These are phyloP conservation scores for Odontomyia ornata DNA, from an alignment of 2,888 invertebrate species.

Conservation along the genomic window DNA sequence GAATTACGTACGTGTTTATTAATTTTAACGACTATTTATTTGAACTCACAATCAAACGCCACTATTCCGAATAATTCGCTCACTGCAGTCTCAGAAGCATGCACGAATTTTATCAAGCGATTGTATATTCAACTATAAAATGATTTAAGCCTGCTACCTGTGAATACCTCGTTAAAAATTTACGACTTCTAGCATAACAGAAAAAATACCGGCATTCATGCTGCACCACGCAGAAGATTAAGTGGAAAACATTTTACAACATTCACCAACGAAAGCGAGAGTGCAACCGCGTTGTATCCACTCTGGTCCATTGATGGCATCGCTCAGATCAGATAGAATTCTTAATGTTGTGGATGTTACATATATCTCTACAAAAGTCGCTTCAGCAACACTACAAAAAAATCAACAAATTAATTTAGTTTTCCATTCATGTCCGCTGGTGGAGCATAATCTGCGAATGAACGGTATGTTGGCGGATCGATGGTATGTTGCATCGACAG, in stretches of 20 bases:
- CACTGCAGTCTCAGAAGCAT: too few species aligned
- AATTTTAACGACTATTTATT: too few species aligned
- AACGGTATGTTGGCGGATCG: background rate
- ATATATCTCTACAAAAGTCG: background rate
- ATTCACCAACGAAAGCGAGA: background rate
- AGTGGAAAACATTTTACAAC: background rate
- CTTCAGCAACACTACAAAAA: background rate
- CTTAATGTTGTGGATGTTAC: constrained; percentile 25
- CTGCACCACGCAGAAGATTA: background rate
- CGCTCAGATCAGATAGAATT: constrained; percentile 13
- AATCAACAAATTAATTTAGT: background rate
- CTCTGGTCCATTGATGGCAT: constrained; percentile 2
- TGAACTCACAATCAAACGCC: too few species aligned
- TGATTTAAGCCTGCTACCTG: background rate
- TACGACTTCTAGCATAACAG: background rate
- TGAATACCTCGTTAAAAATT: background rate
- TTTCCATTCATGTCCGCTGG: constrained; percentile 3
- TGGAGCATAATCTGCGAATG: too few species aligned
- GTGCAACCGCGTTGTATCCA: background rate
- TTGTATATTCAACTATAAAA: too few species aligned
- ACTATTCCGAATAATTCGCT: too few species aligned
- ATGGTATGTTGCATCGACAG: background rate
- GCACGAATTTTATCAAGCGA: too few species aligned
- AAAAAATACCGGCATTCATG: background rate
- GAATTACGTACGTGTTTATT: too few species aligned